phyloP scores from a whole-genome alignment of 2,888 invertebrate species.

The Tenthredo notha region DNA sequence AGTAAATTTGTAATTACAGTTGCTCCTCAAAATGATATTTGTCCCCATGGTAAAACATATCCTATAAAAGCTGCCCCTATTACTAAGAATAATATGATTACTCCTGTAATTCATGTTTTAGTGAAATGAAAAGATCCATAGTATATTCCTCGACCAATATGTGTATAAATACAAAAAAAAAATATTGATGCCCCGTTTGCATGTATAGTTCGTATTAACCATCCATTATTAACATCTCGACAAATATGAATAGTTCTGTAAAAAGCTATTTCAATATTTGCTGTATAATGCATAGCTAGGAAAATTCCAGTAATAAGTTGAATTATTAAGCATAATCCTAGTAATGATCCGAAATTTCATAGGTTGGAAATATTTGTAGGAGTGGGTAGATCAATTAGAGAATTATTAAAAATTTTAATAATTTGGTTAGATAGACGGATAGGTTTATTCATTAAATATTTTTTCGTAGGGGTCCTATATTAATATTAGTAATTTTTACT shows the following conservation, averaged over 20 bases:
- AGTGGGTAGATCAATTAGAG: conserved; percentile 82
- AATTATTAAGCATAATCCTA: conserved; percentile 83
- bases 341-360: conserved; percentile 86
- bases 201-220: conserved; percentile 84
- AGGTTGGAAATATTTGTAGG: conserved; percentile 83
- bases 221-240: conserved; percentile 86
- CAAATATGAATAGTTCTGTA: conserved; percentile 85
- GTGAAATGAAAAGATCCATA: conserved; percentile 83
- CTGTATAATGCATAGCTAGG: conserved; percentile 85
- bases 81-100: conserved; percentile 83
- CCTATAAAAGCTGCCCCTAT: conserved; percentile 89
- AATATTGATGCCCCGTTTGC: conserved; percentile 88
- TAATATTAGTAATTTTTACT: conserved; percentile 82
- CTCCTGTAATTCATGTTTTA: conserved; percentile 84
- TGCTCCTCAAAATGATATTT: conserved; percentile 91
- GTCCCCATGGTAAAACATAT: conserved; percentile 89
- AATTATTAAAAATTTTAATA: conserved; percentile 82
- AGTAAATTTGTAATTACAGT: conserved; percentile 89
- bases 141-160: conserved; percentile 85
- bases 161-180: conserved; percentile 85
- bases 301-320: conserved; percentile 87
- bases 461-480: conserved; percentile 80
- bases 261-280: conserved; percentile 84
- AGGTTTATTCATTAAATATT: conserved; percentile 65
- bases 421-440: conserved; percentile 65